Evolutionary conservation across 64 coral and sea anemone genomes (phyloP).

Genomic region (Dendrophyllia cribrosa): DNA sequence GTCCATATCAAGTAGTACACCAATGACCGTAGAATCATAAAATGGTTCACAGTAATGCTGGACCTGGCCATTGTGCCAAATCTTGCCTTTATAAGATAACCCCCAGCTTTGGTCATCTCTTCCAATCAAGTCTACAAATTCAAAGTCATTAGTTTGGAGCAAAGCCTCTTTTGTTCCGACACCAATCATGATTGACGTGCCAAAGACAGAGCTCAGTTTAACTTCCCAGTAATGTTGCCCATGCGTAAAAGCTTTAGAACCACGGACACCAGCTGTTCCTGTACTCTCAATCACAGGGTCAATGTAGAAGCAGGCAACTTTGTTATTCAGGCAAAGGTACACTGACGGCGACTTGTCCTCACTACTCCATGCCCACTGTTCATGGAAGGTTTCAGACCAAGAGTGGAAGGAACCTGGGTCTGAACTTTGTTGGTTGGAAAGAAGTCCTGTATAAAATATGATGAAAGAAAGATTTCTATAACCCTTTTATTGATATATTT

Average conservation of each 20-base stretch:
- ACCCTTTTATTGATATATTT: background rate
- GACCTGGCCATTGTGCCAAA: constrained; percentile 80
- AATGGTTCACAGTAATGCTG: constrained; percentile 86
- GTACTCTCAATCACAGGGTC: constrained; percentile 90
- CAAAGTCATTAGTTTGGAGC: constrained; percentile 85
- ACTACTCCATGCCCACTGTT: constrained; percentile 85
- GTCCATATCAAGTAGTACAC: constrained; percentile 93
- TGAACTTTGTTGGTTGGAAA: background rate
- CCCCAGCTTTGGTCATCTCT: constrained; percentile 90
- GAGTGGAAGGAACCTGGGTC: constrained; percentile 28
- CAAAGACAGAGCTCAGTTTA: constrained; percentile 80
- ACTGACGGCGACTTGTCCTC: constrained; percentile 83
- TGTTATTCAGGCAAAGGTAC: constrained; percentile 80
- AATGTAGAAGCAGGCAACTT: constrained; percentile 88
- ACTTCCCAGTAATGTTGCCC: constrained; percentile 95
- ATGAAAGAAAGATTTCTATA: background rate
- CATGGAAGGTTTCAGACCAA: constrained; percentile 79
- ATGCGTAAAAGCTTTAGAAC: constrained; percentile 87
- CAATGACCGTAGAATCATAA: constrained; percentile 95
- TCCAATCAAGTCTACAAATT: constrained; percentile 91
- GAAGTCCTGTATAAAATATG: constrained; percentile 48
- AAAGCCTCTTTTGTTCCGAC: constrained; percentile 83
- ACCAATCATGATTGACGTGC: constrained; percentile 91
- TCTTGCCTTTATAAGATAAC: constrained; percentile 84
- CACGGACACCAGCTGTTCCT: constrained; percentile 84